A percentile compares a stretch with the other conserved stretches of the same genome.
Evolutionary conservation across 2,888 invertebrate genomes (phyloP).

Genomic region (Octonoba sinensis): DNA sequence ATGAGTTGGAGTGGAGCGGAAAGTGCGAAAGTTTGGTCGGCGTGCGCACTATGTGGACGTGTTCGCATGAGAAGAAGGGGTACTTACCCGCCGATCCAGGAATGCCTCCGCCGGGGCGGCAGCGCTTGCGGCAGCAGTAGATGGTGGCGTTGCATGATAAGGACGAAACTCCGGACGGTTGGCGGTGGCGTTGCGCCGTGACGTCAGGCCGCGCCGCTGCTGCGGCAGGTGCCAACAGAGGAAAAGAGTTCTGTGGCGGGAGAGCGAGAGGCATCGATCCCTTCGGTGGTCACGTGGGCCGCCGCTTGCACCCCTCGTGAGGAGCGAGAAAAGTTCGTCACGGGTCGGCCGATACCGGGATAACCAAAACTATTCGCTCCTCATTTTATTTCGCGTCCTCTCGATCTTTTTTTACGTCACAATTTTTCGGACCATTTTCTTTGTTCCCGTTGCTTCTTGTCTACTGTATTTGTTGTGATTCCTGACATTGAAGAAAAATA

Average conservation of each 20-base stretch:
- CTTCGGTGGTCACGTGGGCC: neutral
- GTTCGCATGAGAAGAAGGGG: neutral
- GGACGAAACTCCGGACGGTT: neutral
- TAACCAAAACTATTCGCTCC: too few species aligned
- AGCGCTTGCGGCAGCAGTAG: constrained; percentile 44
- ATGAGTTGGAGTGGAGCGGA: too few species aligned
- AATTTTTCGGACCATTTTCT: too few species aligned
- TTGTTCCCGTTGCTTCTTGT: too few species aligned
- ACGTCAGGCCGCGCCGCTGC: neutral
- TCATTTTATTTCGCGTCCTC: too few species aligned
- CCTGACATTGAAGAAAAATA: too few species aligned
- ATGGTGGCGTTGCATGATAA: constrained; percentile 23
- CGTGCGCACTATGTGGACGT: too few species aligned
- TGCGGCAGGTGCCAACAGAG: constrained; percentile 2
- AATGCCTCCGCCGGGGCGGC: constrained; percentile 75
- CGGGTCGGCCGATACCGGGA: neutral
- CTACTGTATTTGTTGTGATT: too few species aligned
- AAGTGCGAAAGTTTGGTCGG: neutral
- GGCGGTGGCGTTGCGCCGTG: neutral
- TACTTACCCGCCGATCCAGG: constrained; percentile 81
- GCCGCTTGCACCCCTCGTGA: constrained; percentile 5
- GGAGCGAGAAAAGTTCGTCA: neutral
- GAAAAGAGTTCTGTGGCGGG: neutral
- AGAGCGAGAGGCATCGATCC: neutral
- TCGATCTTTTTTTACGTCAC: too few species aligned